Evolutionary conservation across 2,113 vertebrate genomes (phyloP).

Genomic region (Nothobranchius kuhntae): DNA sequence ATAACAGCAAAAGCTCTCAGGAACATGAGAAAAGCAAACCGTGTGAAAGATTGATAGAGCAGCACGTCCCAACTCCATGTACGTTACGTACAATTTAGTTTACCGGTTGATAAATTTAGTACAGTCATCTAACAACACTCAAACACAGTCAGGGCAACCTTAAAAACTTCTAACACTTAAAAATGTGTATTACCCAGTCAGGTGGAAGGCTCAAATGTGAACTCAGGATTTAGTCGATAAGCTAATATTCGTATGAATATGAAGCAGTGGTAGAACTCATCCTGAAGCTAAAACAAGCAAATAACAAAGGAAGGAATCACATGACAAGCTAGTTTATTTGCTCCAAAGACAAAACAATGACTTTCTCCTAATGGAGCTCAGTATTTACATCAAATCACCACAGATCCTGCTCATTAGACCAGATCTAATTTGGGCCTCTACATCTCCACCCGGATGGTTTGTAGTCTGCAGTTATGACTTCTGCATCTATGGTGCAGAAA

Average conservation of each 20-base stretch:
- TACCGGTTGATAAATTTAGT: conserved; percentile 3
- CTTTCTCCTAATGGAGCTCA: too few relatives aligned
- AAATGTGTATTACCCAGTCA: not conserved
- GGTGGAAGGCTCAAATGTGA: not conserved
- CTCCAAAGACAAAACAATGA: not conserved
- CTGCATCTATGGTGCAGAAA: not conserved
- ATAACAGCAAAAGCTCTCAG: conserved; percentile 17
- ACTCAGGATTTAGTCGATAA: not conserved
- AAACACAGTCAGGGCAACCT: conserved; percentile 12
- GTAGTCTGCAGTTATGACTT: conserved; percentile 3
- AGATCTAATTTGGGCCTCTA: not conserved
- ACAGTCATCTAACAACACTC: conserved; percentile 10
- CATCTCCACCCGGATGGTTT: not conserved
- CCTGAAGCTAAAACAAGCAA: too few relatives aligned
- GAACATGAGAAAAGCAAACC: conserved; percentile 4
- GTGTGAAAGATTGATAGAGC: not conserved
- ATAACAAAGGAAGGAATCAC: not conserved
- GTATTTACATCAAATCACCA: not conserved
- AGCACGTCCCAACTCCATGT: not conserved
- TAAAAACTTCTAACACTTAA: conserved; percentile 8
- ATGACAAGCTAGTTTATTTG: conserved; percentile 11
- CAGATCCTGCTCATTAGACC: too few relatives aligned
- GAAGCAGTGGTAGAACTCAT: not conserved
- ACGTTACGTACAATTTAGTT: not conserved
- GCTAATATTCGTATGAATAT: not conserved